phyloP scores from a whole-genome alignment of 2,113 vertebrate species.

The Ploceus nigricollis region DNA sequence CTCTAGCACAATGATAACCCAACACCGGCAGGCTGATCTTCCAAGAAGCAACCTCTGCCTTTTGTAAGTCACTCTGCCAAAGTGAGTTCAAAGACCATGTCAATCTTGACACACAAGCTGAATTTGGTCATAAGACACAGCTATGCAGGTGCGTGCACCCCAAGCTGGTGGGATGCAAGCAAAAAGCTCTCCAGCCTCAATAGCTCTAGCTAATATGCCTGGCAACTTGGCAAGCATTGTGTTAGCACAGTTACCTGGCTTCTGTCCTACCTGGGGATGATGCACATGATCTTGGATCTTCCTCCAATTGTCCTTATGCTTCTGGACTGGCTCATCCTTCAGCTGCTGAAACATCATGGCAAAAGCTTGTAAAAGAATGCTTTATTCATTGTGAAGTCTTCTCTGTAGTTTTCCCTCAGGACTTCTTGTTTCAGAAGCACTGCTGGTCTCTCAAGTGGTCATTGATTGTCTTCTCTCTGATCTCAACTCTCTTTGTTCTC shows the following conservation, averaged over 20 bases:
- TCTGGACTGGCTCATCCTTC: background rate
- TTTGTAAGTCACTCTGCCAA: background rate
- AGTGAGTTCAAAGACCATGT: background rate
- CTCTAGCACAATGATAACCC: background rate
- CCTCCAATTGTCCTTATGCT: background rate
- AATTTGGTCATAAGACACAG: background rate
- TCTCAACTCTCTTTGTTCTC: background rate
- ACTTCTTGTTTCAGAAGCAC: background rate
- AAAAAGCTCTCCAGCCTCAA: background rate
- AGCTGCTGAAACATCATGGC: background rate
- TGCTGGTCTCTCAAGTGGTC: background rate
- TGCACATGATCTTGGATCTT: background rate
- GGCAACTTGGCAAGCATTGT: background rate
- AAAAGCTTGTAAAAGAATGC: background rate
- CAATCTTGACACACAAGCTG: background rate
- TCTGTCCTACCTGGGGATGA: background rate
- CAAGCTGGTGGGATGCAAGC: background rate
- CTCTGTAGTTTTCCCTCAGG: background rate
- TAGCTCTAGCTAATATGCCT: background rate
- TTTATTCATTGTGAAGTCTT: background rate
- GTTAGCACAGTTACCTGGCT: background rate
- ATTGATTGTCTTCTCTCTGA: background rate
- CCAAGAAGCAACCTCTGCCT: background rate
- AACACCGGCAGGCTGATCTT: background rate
- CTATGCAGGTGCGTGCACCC: accelerated